Conservation (phyloP, 2,888 invertebrate genomes). For the Mechanitis messenoides region DNA sequence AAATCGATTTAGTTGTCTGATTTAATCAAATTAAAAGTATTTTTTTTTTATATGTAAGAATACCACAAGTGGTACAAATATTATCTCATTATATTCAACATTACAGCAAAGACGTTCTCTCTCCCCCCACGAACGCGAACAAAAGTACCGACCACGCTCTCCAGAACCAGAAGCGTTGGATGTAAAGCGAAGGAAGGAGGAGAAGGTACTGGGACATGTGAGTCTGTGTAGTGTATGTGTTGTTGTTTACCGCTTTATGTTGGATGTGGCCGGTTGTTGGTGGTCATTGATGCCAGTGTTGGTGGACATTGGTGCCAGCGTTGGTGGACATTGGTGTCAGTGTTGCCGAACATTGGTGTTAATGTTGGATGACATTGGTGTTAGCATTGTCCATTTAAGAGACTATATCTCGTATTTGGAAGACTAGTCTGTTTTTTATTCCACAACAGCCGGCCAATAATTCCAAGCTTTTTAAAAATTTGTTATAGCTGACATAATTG, state of each 20-base stretch:
- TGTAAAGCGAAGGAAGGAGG: conserved; percentile 86
- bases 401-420: too few species aligned
- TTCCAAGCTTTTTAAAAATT: conserved; percentile 22
- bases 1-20: too few species aligned
- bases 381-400: too few species aligned
- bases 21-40: too few species aligned
- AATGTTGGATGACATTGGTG: too few species aligned
- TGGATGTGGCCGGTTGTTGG: conserved; percentile 16
- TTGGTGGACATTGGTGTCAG: too few species aligned
- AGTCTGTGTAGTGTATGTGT: conserved; percentile 78
- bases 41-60: neutral
- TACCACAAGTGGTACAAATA: neutral
- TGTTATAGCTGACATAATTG: conserved; percentile 12
- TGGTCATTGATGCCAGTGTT: neutral
- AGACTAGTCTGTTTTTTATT: neutral
- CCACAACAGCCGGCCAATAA: conserved; percentile 14
- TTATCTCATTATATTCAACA: too few species aligned
- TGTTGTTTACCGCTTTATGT: conserved; percentile 28
- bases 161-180: conserved; percentile 85
- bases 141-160: conserved; percentile 87
- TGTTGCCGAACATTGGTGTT: too few species aligned
- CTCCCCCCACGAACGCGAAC: conserved; percentile 86
- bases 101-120: conserved; percentile 83
- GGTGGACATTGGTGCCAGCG: too few species aligned
- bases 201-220: conserved; percentile 91